Base-by-base conservation (phyloP, 2,888 invertebrate genomes). In the Lithophane ornitopus region DNA sequence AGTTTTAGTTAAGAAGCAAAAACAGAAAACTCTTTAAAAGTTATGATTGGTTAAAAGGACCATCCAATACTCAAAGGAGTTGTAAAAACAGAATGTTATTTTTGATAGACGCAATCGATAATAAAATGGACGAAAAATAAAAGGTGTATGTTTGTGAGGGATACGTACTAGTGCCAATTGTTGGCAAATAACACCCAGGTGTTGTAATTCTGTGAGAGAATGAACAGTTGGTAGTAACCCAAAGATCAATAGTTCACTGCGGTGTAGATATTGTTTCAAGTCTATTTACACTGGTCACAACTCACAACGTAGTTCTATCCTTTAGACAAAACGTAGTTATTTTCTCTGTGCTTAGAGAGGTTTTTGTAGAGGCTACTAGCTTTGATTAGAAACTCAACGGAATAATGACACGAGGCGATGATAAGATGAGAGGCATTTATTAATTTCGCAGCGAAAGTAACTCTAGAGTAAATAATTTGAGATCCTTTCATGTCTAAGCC, bases 201-300 rank as follows among this genome's bases (percentile, higher is more conserved):
- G 49, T 19, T 52, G 61, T 76, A 62, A 72, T 76, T 14, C 26
- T 58, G n/a, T 62, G 61, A n/a, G 71, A 69, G 46, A 16, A 1
- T n/a, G 11, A 44, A 52, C 69, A 76, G 26, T 44, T 72, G 65
- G 12, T 34, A 12, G 58, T n/a, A 46, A 63, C 34, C 49, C 54
- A 28, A n/a, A 34, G 63, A 66, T 76, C 71, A 61, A 76, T 81
- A 80, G 41, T 44, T 71, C 14, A 61, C 58, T 69, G 71, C 69
- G 61, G 46, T 34, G 14, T 41, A 41, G 26, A 46, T 75, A 46
- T 68, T 65, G 58, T 77, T 49, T 34, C 12, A 39, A 46, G 19
- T n/a, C 14, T 62, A 14, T n/a, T 56, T 41, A 58, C 34, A 26
- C 11, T 22, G 26, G 28, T 28, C 26, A 28, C 39, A 58, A 59